These are phyloP conservation scores for Sphinx pinastri DNA, from an alignment of 2,888 invertebrate species.

Conservation along the genomic window DNA sequence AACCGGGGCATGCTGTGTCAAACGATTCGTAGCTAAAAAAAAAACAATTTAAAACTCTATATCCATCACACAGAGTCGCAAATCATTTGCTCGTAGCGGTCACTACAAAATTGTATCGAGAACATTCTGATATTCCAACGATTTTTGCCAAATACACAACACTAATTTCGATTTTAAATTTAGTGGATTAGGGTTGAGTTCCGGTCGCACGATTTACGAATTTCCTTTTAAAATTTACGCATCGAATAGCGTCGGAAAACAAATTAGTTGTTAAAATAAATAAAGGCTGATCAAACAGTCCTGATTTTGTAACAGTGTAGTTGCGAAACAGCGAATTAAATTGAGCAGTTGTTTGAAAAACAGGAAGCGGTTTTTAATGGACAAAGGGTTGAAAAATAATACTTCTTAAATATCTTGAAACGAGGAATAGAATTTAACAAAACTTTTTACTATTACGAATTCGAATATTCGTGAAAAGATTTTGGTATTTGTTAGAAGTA, in stretches of 20 bases:
- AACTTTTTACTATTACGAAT: too few species aligned
- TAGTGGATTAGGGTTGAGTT: constrained; percentile 30
- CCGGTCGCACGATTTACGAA: constrained; percentile 19
- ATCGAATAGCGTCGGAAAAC: constrained; percentile 35
- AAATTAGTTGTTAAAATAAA: constrained; percentile 40
- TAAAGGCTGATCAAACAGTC: constrained; percentile 34
- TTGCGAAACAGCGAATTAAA: constrained; percentile 20
- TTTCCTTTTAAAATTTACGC: constrained; percentile 29
- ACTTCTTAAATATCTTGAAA: too few species aligned
- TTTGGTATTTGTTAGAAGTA: too few species aligned
- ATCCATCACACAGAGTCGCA: constrained; percentile 29
- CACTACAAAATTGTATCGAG: constrained; percentile 31
- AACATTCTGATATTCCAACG: constrained; percentile 35
- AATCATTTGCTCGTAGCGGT: constrained; percentile 29
- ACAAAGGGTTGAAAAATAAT: too few species aligned
- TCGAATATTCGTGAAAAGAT: too few species aligned
- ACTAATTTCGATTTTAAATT: constrained; percentile 30
- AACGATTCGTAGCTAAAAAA: constrained; percentile 5
- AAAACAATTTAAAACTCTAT: constrained; percentile 25
- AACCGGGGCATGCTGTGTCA: constrained; percentile 26
- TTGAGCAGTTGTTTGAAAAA: neutral
- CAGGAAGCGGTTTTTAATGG: neutral
- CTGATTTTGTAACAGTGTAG: constrained; percentile 30
- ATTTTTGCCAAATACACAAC: constrained; percentile 27
- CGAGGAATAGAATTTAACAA: too few species aligned